These are phyloP conservation scores for Brachymystax lenok DNA, from an alignment of 2,797 vertebrate species.

Conservation along the genomic window DNA sequence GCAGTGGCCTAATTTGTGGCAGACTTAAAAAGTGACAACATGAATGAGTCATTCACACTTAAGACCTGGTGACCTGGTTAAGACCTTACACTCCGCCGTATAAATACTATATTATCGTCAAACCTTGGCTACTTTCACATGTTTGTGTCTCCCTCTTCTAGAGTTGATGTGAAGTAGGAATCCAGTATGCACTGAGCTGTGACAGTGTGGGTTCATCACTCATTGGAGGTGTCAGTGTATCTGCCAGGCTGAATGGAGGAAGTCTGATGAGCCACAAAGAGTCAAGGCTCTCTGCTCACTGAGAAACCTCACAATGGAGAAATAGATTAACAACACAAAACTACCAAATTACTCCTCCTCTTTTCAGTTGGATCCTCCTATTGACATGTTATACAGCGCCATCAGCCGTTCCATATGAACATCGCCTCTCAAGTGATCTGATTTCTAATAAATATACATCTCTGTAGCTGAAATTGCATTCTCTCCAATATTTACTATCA, in stretches of 20 bases:
- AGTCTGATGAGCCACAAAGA: slow-evolving; percentile 15
- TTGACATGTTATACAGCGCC: background rate
- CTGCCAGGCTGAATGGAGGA: slow-evolving; percentile 36
- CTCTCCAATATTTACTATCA: background rate
- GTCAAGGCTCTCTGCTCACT: background rate
- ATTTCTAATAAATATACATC: background rate
- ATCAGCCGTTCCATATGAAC: background rate
- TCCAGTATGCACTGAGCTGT: slow-evolving; percentile 12
- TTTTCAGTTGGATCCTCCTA: background rate
- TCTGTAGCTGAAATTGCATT: background rate
- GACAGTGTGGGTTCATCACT: slow-evolving; percentile 36
- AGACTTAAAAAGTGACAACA: background rate
- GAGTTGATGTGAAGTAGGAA: slow-evolving; percentile 1
- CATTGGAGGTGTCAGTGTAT: slow-evolving; percentile 32
- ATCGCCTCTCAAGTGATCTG: background rate
- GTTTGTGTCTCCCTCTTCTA: background rate
- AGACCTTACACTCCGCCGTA: background rate
- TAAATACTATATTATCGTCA: background rate
- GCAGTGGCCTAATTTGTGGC: background rate
- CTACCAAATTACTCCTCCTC: background rate
- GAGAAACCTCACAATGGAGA: slow-evolving; percentile 10
- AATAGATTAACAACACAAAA: background rate
- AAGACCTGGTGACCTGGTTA: background rate
- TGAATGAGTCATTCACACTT: background rate
- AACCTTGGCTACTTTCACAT: background rate